Percentiles rank a stretch among this genome's conserved stretches.
Conservation (phyloP, 2,113 vertebrate species). For the Pollachius pollachius region DNA sequence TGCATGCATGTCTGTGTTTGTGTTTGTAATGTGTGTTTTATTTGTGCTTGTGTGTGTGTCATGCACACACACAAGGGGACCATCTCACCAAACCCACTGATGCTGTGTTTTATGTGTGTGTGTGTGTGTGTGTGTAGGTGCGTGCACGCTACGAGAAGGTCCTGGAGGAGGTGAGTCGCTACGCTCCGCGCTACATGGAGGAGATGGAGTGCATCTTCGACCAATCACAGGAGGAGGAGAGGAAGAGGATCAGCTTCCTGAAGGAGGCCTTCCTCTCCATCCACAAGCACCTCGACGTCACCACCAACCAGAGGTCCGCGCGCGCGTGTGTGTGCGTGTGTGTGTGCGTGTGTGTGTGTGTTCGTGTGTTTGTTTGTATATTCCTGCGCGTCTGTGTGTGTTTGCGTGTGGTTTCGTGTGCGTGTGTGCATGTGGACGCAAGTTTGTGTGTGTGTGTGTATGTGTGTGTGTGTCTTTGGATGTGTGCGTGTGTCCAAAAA, state of each 20-base stretch:
- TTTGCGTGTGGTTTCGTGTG: neutral
- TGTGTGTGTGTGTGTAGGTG: slow-evolving; percentile 53
- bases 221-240: slow-evolving; percentile 80
- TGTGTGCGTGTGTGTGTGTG: neutral
- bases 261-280: slow-evolving; percentile 79
- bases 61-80: slow-evolving; percentile 67
- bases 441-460: neutral
- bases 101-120: too few species aligned
- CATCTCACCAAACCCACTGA: too few species aligned
- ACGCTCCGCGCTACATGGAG: slow-evolving; percentile 84
- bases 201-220: slow-evolving; percentile 85
- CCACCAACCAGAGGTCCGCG: slow-evolving; percentile 75
- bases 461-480: neutral
- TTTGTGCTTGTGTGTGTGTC: too few species aligned
- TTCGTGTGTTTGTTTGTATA: neutral
- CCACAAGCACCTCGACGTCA: slow-evolving; percentile 79
- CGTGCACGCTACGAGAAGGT: slow-evolving; percentile 78
- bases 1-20: too few species aligned
- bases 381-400: neutral
- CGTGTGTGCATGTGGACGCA: neutral
- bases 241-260: slow-evolving; percentile 79
- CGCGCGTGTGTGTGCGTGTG: neutral
- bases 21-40: too few species aligned
- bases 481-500: neutral
- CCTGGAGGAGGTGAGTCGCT: slow-evolving; percentile 79